Conservation (phyloP, 1,140 invertebrate genomes). For the Oedothorax gibbosus region DNA sequence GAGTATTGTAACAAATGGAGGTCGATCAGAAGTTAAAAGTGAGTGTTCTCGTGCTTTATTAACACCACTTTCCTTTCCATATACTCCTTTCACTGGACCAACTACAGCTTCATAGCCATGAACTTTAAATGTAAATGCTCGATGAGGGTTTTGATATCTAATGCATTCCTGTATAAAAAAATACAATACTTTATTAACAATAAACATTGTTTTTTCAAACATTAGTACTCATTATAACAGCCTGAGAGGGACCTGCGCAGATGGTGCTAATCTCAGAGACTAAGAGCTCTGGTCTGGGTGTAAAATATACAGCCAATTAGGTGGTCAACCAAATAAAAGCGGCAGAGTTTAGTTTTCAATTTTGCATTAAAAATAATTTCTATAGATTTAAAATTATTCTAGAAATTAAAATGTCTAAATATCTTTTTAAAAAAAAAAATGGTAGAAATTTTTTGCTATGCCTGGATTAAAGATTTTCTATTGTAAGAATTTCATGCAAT, state of each 20-base stretch:
- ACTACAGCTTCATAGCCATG: slow-evolving; percentile 89
- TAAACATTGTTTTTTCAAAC: no score
- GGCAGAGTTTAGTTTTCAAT: no score
- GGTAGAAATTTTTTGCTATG: no score
- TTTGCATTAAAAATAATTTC: no score
- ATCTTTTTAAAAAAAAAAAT: no score
- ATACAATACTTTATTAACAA: no score
- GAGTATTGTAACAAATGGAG: slow-evolving; percentile 91
- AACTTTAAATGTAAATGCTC: slow-evolving; percentile 85
- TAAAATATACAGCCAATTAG: no score
- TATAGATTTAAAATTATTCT: no score
- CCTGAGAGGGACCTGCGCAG: background rate
- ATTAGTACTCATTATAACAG: background rate
- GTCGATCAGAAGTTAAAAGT: slow-evolving; percentile 83
- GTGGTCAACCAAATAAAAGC: no score
- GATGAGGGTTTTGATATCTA: slow-evolving; percentile 85
- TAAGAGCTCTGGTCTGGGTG: background rate
- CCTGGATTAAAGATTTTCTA: no score
- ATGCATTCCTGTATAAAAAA: slow-evolving; percentile 73
- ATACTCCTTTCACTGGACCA: slow-evolving; percentile 89
- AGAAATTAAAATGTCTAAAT: no score
- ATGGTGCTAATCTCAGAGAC: background rate
- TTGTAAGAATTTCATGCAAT: no score
- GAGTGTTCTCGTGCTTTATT: slow-evolving; percentile 84
- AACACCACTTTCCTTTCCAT: slow-evolving; percentile 73